Percentiles rank a stretch among this genome's conserved stretches.
Evolutionary conservation across 2,113 vertebrate genomes (phyloP).

Genomic region (Epinephelus moara): DNA sequence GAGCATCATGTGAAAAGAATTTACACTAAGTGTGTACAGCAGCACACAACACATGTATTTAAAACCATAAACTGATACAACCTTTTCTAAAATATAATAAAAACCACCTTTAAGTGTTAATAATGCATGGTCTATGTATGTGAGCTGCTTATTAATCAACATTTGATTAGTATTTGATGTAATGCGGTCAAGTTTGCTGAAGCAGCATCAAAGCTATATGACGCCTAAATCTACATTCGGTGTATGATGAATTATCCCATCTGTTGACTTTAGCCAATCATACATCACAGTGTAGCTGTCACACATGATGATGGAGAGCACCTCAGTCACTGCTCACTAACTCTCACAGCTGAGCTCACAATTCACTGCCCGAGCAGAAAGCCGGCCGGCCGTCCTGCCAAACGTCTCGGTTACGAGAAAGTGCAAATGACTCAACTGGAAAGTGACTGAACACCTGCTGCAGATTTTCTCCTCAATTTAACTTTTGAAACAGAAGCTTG

Average conservation of each 20-base stretch:
- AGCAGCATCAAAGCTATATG: not conserved
- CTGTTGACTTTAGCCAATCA: conserved; percentile 38
- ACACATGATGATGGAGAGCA: conserved; percentile 34
- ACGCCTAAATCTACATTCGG: conserved; percentile 20
- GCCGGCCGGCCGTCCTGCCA: not conserved
- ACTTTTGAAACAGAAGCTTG: not conserved
- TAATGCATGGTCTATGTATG: not conserved
- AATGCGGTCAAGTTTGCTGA: conserved; percentile 22
- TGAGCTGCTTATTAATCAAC: not conserved
- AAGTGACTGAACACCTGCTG: conserved; percentile 8
- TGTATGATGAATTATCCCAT: conserved; percentile 42
- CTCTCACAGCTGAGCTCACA: conserved; percentile 39
- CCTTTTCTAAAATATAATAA: not conserved
- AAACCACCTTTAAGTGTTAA: not conserved
- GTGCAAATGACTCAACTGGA: conserved; percentile 25
- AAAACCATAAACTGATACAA: not conserved
- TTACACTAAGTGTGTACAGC: too few relatives aligned
- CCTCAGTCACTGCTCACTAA: conserved; percentile 16
- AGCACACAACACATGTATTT: too few relatives aligned
- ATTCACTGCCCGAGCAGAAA: conserved; percentile 13
- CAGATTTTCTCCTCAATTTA: not conserved
- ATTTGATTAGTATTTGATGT: conserved; percentile 22
- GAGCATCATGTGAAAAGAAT: not conserved
- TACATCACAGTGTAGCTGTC: conserved; percentile 26
- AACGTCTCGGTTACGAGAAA: conserved; percentile 2